Evolutionary conservation across 2,888 invertebrate species (phyloP).

Genomic region (Meteorus colon): DNA sequence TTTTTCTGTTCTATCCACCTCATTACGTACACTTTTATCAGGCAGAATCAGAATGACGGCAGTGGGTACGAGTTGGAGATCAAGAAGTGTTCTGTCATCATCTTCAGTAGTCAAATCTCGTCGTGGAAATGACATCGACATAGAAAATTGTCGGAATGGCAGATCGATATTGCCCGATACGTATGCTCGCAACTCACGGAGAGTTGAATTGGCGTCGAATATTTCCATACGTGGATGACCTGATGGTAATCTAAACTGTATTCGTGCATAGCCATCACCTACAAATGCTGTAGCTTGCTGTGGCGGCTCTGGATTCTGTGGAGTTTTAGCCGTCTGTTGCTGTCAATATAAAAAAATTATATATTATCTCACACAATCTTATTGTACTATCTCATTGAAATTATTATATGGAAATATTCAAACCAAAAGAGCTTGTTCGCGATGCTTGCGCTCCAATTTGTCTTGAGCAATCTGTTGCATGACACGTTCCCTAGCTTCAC

Average conservation of each 20-base stretch:
- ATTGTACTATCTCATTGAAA: constrained; percentile 4
- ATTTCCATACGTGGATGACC: constrained; percentile 84
- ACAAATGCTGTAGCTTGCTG: constrained; percentile 32
- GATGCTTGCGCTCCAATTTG: constrained; percentile 80
- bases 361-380: constrained; percentile 9
- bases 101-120: constrained; percentile 79
- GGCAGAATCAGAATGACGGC: constrained; percentile 85
- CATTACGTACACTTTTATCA: constrained; percentile 68
- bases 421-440: constrained; percentile 63
- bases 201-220: constrained; percentile 81
- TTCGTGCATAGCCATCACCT: constrained; percentile 77
- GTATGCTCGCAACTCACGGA: constrained; percentile 77
- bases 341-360: constrained; percentile 23
- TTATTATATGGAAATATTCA: constrained; percentile 17
- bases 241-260: constrained; percentile 91
- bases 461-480: constrained; percentile 90
- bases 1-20: not conserved
- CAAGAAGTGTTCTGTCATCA: constrained; percentile 76
- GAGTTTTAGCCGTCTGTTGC: constrained; percentile 44
- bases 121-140: constrained; percentile 87
- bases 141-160: constrained; percentile 77
- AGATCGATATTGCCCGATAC: constrained; percentile 75
- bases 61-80: constrained; percentile 83
- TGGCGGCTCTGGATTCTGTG: constrained; percentile 44
- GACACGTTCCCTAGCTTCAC: constrained; percentile 84